Evolutionary conservation across 2,797 vertebrate species (phyloP).

Genomic region (Tadarida brasiliensis): DNA sequence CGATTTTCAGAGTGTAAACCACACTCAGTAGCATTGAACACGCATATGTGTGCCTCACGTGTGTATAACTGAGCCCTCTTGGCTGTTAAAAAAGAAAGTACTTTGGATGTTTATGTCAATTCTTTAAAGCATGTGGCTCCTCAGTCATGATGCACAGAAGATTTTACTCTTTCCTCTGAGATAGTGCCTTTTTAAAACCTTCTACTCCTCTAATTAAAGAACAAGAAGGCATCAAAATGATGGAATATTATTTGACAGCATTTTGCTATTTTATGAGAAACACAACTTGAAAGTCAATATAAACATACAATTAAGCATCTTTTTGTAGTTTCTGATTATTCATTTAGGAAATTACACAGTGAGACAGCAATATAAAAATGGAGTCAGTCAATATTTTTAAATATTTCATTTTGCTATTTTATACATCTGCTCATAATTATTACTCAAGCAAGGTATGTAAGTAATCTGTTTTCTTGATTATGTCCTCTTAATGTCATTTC

Average conservation of each 20-base stretch:
- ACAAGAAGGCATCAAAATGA: background rate
- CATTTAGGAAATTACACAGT: background rate
- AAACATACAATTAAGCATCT: constrained; percentile 19
- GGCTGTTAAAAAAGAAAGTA: background rate
- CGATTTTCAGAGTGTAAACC: background rate
- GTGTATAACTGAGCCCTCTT: background rate
- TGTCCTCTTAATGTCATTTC: background rate
- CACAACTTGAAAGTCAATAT: constrained; percentile 7
- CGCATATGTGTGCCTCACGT: background rate
- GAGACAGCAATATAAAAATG: background rate
- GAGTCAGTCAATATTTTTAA: background rate
- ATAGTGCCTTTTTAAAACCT: background rate
- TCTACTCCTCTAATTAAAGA: constrained; percentile 35
- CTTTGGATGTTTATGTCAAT: background rate
- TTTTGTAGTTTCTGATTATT: background rate
- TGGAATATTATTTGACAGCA: constrained; percentile 4
- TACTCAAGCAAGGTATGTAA: background rate
- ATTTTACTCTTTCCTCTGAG: background rate
- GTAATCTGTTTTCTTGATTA: background rate
- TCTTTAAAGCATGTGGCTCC: background rate
- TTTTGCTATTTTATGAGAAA: constrained; percentile 36
- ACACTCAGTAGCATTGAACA: background rate
- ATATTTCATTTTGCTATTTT: constrained; percentile 3
- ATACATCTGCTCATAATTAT: background rate
- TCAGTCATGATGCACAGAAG: background rate